A percentile compares a stretch with the other conserved stretches of the same genome.
These are phyloP conservation scores for Mylabris phalerata DNA, from an alignment of 1,140 invertebrate genomes.

Conservation along the genomic window DNA sequence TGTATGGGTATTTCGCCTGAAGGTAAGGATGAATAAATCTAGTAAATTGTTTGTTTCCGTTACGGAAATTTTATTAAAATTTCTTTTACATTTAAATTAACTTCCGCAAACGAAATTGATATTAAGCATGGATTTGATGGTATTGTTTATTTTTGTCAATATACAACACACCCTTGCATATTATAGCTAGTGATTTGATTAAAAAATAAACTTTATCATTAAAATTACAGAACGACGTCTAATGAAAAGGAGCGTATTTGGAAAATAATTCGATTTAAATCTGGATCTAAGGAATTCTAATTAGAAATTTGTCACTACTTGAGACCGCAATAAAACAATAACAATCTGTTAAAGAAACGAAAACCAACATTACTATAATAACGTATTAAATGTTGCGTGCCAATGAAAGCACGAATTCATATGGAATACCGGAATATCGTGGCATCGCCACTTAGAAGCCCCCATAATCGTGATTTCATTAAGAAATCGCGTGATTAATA, in stretches of 20 bases:
- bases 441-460: slow-evolving; percentile 18
- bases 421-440: slow-evolving; percentile 15
- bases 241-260: slow-evolving; percentile 33
- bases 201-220: slow-evolving; percentile 23
- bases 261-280: slow-evolving; percentile 24
- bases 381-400: slow-evolving; percentile 23
- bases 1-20: slow-evolving; percentile 13
- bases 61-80: slow-evolving; percentile 17
- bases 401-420: slow-evolving; percentile 14
- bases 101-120: slow-evolving; percentile 14
- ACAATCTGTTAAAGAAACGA: slow-evolving; percentile 20
- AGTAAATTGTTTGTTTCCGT: slow-evolving; percentile 15
- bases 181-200: no score
- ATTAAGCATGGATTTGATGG: slow-evolving; percentile 1
- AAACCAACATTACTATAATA: slow-evolving; percentile 19
- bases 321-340: slow-evolving; percentile 31
- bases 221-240: slow-evolving; percentile 36
- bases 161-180: slow-evolving; percentile 12
- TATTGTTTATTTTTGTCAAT: slow-evolving; percentile 17
- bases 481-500: slow-evolving; percentile 28
- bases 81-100: slow-evolving; percentile 18
- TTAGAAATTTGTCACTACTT: slow-evolving; percentile 41
- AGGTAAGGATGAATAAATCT: slow-evolving; percentile 16
- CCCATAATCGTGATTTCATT: slow-evolving; percentile 23
- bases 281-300: slow-evolving; percentile 39